phyloP scores from a whole-genome alignment of 2,797 vertebrate species.

The Cuniculus paca region DNA sequence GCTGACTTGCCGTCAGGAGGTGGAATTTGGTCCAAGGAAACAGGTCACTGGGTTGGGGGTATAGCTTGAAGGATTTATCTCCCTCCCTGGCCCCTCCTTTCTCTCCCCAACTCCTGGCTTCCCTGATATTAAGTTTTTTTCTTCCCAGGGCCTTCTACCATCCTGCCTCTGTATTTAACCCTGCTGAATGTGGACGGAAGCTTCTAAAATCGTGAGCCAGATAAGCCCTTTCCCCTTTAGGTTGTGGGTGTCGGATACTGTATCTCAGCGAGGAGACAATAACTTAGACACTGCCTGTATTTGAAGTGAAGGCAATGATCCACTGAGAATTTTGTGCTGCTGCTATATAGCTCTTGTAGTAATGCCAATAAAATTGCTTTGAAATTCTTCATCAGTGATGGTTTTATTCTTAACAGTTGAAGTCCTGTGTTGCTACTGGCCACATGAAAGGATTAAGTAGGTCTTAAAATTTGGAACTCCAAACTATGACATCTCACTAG shows the following conservation, averaged over 20 bases:
- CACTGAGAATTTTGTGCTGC: not conserved
- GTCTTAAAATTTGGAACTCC: slow-evolving; percentile 40
- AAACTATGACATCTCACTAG: slow-evolving; percentile 8
- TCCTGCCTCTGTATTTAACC: not conserved
- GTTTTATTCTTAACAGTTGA: slow-evolving; percentile 7
- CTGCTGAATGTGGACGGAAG: not conserved
- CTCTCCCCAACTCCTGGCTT: not conserved
- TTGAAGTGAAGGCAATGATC: not conserved
- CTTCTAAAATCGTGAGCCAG: not conserved
- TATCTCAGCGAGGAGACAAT: not conserved
- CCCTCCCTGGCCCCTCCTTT: not conserved
- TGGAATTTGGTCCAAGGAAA: not conserved
- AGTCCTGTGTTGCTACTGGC: not conserved
- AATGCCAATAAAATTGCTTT: not conserved
- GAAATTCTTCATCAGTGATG: not conserved
- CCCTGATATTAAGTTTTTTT: not conserved
- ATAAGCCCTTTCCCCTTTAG: not conserved
- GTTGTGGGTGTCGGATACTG: not conserved
- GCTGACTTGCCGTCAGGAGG: not conserved
- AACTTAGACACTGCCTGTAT: not conserved
- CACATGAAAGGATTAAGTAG: not conserved
- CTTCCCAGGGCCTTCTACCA: not conserved
- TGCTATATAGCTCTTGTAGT: not conserved
- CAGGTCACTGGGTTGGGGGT: not conserved
- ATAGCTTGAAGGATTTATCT: not conserved